Evolutionary conservation across 1,140 invertebrate genomes (phyloP), one percentile per base, ranked within the genome.

Genomic region (Andrena cerasifolii): DNA sequence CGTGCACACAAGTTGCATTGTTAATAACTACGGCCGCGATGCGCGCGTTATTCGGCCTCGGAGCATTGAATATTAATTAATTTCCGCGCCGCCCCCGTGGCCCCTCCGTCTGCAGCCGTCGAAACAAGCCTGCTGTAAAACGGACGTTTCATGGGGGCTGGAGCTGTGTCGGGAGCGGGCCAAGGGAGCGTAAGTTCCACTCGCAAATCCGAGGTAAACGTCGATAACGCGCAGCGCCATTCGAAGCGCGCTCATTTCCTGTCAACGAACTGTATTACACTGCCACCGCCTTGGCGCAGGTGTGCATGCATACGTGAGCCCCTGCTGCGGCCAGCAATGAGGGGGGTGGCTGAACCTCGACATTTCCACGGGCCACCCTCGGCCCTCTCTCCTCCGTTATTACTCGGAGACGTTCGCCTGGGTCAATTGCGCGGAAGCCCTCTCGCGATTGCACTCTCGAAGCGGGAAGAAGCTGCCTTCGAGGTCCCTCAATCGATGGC

Each of bases 271-370:
- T 61, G 24, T 33, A n/a, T 73, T 63, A 28, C 14, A 31, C 28
- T 5, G 14, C 1, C 51, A 21, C 14, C 56, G 24, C 18, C 31
- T 16, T 21, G 31, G 3, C 33, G n/a, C 33, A 40, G 49, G 40
- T 66, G 16, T 67, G 53, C 40, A 45, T 63, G 61, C 59, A 62
- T 8, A 7, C n/a, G 5, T 5, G n/a, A 21, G 14, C 12, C 18
- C 6, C 14, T 10, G 36, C 18, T 12, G 33, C 49, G 47, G 26
- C 5, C 7, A 31, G 2, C 21, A 18, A 45, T 61, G 16, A 54
- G 28, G 68, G 28, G 68, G 47, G 58, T 62, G 56, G 51, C 58
- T 68, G 79, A 78, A 82, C 79, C 79, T 49, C 24, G 80, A 78
- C 80, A 74, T 83, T 83, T 83, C 54, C 33, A 61, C 24, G 26